phyloP scores from a whole-genome alignment of 2,888 invertebrate species.

The Drosophila niveifrons region DNA sequence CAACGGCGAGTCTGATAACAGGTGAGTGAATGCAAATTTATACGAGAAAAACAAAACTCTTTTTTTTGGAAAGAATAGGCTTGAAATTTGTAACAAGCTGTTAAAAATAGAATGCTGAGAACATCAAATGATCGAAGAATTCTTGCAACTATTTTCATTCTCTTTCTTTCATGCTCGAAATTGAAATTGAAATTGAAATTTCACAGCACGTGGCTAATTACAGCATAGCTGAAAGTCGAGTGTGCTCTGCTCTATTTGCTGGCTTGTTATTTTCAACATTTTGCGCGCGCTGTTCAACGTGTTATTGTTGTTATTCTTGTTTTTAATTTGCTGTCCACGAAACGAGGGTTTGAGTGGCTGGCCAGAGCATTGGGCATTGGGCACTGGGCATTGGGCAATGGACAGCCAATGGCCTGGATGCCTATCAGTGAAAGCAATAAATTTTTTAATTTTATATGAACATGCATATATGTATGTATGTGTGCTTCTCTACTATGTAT shows the following conservation, averaged over 20 bases:
- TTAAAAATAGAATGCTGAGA: too few species aligned
- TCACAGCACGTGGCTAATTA: not conserved
- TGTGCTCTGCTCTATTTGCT: not conserved
- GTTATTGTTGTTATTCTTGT: constrained; percentile 40
- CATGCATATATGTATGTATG: constrained; percentile 18
- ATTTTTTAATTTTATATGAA: constrained; percentile 76
- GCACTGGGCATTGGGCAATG: constrained; percentile 13
- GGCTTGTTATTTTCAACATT: constrained; percentile 22
- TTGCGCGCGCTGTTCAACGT: constrained; percentile 10
- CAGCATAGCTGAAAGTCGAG: not conserved
- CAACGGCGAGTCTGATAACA: not conserved
- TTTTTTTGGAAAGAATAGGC: too few species aligned
- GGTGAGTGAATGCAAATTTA: too few species aligned
- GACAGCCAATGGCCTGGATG: constrained; percentile 60
- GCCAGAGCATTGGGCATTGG: not conserved
- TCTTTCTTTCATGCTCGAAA: too few species aligned
- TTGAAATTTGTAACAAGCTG: too few species aligned
- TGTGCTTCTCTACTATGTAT: not conserved
- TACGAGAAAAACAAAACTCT: too few species aligned
- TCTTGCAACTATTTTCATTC: too few species aligned
- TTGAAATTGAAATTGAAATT: too few species aligned
- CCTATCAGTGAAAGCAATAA: constrained; percentile 79
- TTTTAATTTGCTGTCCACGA: constrained; percentile 65
- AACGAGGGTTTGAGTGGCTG: not conserved
- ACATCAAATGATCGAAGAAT: too few species aligned